phyloP scores from a whole-genome alignment of 2,113 vertebrate genomes.

The Podarcis muralis region DNA sequence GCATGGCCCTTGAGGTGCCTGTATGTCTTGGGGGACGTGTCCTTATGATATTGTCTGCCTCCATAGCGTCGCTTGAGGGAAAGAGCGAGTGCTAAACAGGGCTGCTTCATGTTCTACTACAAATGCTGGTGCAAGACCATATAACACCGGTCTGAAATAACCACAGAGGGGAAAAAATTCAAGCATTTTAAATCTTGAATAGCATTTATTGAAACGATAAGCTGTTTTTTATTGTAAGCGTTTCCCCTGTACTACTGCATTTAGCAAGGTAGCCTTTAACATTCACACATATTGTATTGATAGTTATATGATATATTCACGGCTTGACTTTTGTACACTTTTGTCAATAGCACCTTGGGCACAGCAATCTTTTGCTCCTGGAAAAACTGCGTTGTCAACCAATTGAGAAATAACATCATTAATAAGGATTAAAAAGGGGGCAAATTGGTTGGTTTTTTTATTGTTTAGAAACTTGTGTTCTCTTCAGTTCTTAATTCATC shows the following conservation, averaged over 20 bases:
- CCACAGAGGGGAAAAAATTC: neutral
- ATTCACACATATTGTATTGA: neutral
- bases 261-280: neutral
- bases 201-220: neutral
- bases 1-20: too few relatives aligned
- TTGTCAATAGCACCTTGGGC: too few relatives aligned
- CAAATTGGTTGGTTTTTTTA: slow-evolving; percentile 17
- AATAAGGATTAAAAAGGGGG: neutral
- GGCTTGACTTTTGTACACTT: neutral
- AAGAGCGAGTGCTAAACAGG: too few relatives aligned
- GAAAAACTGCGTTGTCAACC: neutral
- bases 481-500: slow-evolving; percentile 40
- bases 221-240: too few relatives aligned
- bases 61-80: too few relatives aligned
- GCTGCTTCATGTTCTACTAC: too few relatives aligned
- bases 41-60: too few relatives aligned
- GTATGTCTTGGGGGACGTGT: too few relatives aligned
- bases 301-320: too few relatives aligned
- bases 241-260: neutral
- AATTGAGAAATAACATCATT: too few relatives aligned
- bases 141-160: too few relatives aligned
- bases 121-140: too few relatives aligned
- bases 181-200: neutral
- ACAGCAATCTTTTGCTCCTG: neutral
- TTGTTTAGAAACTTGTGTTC: neutral